These are phyloP conservation scores for Andrena flavipes DNA, from an alignment of 2,888 invertebrate genomes.

Conservation along the genomic window DNA sequence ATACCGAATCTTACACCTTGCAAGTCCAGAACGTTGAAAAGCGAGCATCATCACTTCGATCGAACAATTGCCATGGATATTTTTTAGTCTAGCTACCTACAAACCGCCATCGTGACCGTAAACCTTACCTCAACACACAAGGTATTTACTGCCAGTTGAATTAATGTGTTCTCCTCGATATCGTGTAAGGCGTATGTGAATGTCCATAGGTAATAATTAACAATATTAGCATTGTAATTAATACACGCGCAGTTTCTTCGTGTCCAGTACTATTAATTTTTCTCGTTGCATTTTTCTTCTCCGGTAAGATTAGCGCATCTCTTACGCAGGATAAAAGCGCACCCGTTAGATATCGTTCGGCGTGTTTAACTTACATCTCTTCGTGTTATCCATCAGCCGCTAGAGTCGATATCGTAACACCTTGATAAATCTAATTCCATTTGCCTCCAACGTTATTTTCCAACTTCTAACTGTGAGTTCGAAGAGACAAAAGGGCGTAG, in stretches of 20 bases:
- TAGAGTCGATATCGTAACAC: too few relatives aligned
- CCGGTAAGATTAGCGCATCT: neutral
- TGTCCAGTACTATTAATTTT: neutral
- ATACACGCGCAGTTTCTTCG: slow-evolving; percentile 14
- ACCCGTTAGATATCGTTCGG: neutral
- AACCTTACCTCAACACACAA: slow-evolving; percentile 72
- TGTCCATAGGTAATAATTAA: slow-evolving; percentile 25
- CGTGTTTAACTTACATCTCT: neutral
- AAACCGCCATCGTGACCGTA: neutral
- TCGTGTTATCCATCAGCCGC: neutral
- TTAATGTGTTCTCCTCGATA: slow-evolving; percentile 64
- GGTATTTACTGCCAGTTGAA: slow-evolving; percentile 78
- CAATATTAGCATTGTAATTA: slow-evolving; percentile 4
- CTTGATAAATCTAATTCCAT: neutral
- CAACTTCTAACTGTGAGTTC: neutral
- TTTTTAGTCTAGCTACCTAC: slow-evolving; percentile 15
- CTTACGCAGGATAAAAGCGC: neutral
- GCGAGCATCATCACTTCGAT: slow-evolving; percentile 8
- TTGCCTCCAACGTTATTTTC: neutral
- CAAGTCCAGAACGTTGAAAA: neutral
- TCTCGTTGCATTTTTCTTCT: neutral
- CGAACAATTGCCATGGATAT: slow-evolving; percentile 10
- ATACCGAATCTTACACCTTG: neutral
- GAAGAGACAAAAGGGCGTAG: neutral
- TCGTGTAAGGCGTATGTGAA: slow-evolving; percentile 24